Evolutionary conservation across 2,888 invertebrate species (phyloP), one percentile per base, ranked within the genome.

Genomic region (Drosophila yooni): DNA sequence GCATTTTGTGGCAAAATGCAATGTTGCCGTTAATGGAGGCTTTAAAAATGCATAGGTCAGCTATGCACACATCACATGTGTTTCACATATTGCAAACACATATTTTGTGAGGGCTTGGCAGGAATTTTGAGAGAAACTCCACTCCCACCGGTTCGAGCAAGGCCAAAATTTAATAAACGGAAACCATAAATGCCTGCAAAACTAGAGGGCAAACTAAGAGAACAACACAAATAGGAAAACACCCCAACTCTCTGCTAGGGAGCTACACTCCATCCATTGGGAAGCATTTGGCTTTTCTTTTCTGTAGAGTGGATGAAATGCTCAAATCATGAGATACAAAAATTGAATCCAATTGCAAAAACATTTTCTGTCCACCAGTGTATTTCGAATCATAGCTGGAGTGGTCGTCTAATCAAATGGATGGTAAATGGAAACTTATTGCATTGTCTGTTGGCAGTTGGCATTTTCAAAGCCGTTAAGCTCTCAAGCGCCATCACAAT

Each of bases 401-500:
- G 67, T 27, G 51, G 50, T 56, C 74, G 67, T 83, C 79, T 83
- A 81, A 83, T 89, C 88, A 83, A 78, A 83, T 83, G 70, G 69
- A 68, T 73, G 72, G 72, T 66, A 56, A 46, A 59, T 59, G 71
- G 36, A 36, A 78, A 71, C 78, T 75, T 75, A 79, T 79, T 75
- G 54, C 62, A 69, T 56, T 74, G 60, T 25, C 58, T 46, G 33
- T 53, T 59, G 11, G 27, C 11, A 11, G 27, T 48, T 54, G 63
- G 46, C 58, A 83, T 75, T 83, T 89, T 87, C 82, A 81, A 84
- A 84, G 88, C 88, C 89, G 88, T 84, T 84, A 84, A 84, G 89
- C 89, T 75, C 65, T 54, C 68, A 71, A 87, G 76, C 71, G 82
- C 66, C 83, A 68, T 58, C 71, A 59, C 50, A 62, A 72, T 62